These are phyloP conservation scores for Macrosteles quadrilineatus DNA, from an alignment of 1,140 invertebrate species.

Conservation along the genomic window DNA sequence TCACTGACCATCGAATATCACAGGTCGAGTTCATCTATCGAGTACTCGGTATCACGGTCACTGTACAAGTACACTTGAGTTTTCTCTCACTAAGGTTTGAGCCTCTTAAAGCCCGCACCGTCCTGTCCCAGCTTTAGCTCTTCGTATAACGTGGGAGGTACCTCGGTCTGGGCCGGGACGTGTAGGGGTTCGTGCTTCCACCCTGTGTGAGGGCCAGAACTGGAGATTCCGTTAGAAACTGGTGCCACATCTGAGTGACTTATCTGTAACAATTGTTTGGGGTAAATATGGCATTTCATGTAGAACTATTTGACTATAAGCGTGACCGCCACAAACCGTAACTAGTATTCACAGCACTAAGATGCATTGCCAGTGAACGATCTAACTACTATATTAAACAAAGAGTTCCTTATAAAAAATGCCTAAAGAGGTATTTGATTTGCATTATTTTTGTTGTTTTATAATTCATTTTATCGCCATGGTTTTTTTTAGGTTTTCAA, in stretches of 20 bases:
- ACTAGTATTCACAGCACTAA: too few relatives aligned
- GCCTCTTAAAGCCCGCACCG: constrained; percentile 74
- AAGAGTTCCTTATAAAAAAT: too few relatives aligned
- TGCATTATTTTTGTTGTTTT: too few relatives aligned
- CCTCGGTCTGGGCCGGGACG: constrained; percentile 58
- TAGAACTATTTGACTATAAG: too few relatives aligned
- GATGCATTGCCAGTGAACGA: too few relatives aligned
- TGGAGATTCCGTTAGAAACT: constrained; percentile 44
- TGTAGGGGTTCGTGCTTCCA: constrained; percentile 60
- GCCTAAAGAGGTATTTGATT: too few relatives aligned
- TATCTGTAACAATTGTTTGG: constrained; percentile 35
- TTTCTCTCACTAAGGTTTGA: constrained; percentile 56
- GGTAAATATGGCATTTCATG: too few relatives aligned
- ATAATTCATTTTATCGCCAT: too few relatives aligned
- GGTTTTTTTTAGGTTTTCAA: too few relatives aligned
- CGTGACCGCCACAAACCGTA: too few relatives aligned
- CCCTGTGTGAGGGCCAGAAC: constrained; percentile 49
- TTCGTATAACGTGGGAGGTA: constrained; percentile 73
- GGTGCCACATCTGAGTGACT: constrained; percentile 29
- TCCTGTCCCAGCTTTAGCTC: constrained; percentile 76
- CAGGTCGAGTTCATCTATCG: background rate
- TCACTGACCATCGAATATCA: background rate
- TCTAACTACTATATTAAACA: too few relatives aligned
- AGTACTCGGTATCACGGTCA: background rate
- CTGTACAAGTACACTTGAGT: background rate